Evolutionary conservation across 2,113 vertebrate genomes (phyloP).

Genomic region (Centrocercus urophasianus): DNA sequence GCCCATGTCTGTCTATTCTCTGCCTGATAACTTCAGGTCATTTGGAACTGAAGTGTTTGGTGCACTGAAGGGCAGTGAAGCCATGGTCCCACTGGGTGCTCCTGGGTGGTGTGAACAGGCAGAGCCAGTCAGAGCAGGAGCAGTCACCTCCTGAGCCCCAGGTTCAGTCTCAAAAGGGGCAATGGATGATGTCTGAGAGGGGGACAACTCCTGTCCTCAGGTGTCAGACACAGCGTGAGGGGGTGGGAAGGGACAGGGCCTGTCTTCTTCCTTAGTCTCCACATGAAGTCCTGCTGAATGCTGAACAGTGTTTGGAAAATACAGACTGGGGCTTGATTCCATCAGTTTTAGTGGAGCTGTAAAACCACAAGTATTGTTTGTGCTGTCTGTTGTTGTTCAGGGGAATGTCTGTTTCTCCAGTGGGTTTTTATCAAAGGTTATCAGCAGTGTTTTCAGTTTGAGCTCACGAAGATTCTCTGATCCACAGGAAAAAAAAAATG

Average conservation of each 20-base stretch:
- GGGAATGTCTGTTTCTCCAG: not conserved
- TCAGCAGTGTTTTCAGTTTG: not conserved
- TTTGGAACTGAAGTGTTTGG: not conserved
- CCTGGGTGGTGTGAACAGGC: not conserved
- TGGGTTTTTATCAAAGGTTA: not conserved
- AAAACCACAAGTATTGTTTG: not conserved
- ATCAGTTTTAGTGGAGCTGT: not conserved
- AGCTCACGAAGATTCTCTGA: not conserved
- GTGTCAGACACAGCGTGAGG: not conserved
- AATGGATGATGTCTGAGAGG: not conserved
- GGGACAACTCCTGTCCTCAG: not conserved
- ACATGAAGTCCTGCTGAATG: not conserved
- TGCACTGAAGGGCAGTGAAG: rapidly evolving
- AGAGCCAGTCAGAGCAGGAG: not conserved
- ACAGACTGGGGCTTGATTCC: not conserved
- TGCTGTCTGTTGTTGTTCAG: not conserved
- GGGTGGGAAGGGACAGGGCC: not conserved
- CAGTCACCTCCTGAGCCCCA: not conserved
- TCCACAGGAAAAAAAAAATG: not conserved
- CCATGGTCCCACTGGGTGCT: not conserved
- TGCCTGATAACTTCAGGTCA: not conserved
- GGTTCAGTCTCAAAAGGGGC: rapidly evolving
- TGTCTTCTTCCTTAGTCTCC: not conserved
- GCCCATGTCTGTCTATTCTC: not conserved
- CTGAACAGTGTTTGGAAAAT: not conserved